Conservation (phyloP, 1,140 invertebrate species). For the Pseudomyrmex gracilis region DNA sequence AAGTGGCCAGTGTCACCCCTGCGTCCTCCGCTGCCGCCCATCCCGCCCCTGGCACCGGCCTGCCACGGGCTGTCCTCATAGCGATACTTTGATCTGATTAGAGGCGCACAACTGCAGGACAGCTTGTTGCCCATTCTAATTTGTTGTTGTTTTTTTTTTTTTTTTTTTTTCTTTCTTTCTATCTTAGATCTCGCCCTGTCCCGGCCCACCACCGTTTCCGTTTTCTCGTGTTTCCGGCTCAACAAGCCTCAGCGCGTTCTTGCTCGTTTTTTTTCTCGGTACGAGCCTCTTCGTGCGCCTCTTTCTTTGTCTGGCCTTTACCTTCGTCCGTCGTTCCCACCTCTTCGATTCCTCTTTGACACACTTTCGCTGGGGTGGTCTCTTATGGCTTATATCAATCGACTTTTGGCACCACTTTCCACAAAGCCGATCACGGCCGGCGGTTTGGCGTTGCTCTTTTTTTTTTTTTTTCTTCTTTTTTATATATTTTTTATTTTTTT, state of each 20-base stretch:
- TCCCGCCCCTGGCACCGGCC: conserved; percentile 83
- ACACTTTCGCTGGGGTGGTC: conserved; percentile 18
- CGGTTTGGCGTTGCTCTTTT: conserved; percentile 14
- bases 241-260: conserved; percentile 37
- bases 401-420: conserved; percentile 70
- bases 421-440: conserved; percentile 45
- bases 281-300: conserved; percentile 26
- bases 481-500: no score
- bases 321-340: conserved; percentile 13
- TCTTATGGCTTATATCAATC: conserved; percentile 60
- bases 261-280: conserved; percentile 29
- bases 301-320: conserved; percentile 20
- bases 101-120: conserved; percentile 96
- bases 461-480: conserved; percentile 40
- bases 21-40: conserved; percentile 84
- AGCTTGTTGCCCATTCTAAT: conserved; percentile 96
- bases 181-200: conserved; percentile 47
- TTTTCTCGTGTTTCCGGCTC: conserved; percentile 43
- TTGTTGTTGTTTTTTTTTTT: conserved; percentile 64
- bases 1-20: conserved; percentile 95
- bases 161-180: conserved; percentile 64
- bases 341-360: conserved; percentile 44
- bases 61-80: conserved; percentile 97
- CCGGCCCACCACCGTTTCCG: conserved; percentile 48
- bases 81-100: conserved; percentile 94